Evolutionary conservation across 1,140 invertebrate genomes (phyloP).

Genomic region (Pseudomyrmex gracilis): DNA sequence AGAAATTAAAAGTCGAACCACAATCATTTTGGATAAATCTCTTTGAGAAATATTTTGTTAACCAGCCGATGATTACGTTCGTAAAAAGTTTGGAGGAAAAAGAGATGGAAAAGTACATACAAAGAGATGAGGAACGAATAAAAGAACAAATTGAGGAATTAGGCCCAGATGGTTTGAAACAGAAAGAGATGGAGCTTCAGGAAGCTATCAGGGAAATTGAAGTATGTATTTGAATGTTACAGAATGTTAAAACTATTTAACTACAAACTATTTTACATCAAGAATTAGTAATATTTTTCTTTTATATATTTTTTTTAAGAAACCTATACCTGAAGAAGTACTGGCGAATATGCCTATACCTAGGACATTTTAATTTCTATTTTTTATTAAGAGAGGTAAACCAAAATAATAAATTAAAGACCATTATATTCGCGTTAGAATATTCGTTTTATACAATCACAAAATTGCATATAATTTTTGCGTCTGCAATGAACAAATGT

Average conservation of each 20-base stretch:
- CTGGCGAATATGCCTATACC: slow-evolving; percentile 90
- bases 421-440: no score
- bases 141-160: slow-evolving; percentile 88
- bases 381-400: slow-evolving; percentile 85
- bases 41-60: slow-evolving; percentile 90
- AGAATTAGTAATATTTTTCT: slow-evolving; percentile 40
- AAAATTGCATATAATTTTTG: no score
- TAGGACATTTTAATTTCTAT: slow-evolving; percentile 89
- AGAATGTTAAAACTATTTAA: slow-evolving; percentile 16
- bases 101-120: slow-evolving; percentile 87
- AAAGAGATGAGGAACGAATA: slow-evolving; percentile 89
- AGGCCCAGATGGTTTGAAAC: slow-evolving; percentile 89
- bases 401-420: no score
- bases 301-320: slow-evolving; percentile 84
- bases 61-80: slow-evolving; percentile 85
- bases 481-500: no score
- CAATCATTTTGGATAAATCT: slow-evolving; percentile 91
- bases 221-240: slow-evolving; percentile 79
- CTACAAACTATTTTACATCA: background rate
- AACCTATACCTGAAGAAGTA: slow-evolving; percentile 88
- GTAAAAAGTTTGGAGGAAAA: slow-evolving; percentile 87
- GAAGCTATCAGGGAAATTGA: slow-evolving; percentile 92
- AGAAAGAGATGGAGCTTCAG: slow-evolving; percentile 88
- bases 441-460: no score
- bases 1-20: slow-evolving; percentile 88